Evolutionary conservation across 2,888 invertebrate species (phyloP), one percentile per base, ranked within the genome.

Genomic region (Torymus tubicola): DNA sequence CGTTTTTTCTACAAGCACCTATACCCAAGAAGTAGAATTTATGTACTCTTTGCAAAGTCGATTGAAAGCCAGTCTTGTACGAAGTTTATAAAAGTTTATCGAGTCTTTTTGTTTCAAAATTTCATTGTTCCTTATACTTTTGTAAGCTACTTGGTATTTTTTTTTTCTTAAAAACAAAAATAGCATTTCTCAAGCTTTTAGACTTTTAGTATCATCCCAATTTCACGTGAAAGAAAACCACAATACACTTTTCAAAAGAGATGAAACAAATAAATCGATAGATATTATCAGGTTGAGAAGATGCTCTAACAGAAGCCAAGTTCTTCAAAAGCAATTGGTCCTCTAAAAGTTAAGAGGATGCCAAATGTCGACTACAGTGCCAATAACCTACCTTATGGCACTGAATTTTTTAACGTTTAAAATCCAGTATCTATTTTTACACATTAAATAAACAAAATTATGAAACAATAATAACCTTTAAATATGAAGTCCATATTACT

Each of bases 211-310:
- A 58, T 55, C 58, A 61, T 60, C n/a, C 60, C 75, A 75, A 75
- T 69, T 76, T 60, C 2, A 69, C 13, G 31, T 18, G 24, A 42
- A 52, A 31, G 16, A 21, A 21, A 42, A 52, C 61, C 60, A 61
- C 65, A 57, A 55, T 79, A 73, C 57, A 16, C 57, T 57, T 79
- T 68, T 73, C 50, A 61, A 31, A 70, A 52, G 53, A 57, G 8
- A 81, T 31, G 71, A 70, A 77, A 77, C 74, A 78, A 69, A 80
- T 61, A 63, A 78, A 81, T 81, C 81, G 76, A 80, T 80, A 78
- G 81, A 70, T 78, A 65, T 78, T 70, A 75, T 81, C 68, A 75
- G 71, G 55, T 52, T 52, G 71, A 71, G 52, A 57, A 64, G 73
- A 67, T 64, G 61, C 65, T 69, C 65, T 61, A 18, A 24, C 31